Conservation (phyloP, 2,113 vertebrate species). For the Tiliqua scincoides region DNA sequence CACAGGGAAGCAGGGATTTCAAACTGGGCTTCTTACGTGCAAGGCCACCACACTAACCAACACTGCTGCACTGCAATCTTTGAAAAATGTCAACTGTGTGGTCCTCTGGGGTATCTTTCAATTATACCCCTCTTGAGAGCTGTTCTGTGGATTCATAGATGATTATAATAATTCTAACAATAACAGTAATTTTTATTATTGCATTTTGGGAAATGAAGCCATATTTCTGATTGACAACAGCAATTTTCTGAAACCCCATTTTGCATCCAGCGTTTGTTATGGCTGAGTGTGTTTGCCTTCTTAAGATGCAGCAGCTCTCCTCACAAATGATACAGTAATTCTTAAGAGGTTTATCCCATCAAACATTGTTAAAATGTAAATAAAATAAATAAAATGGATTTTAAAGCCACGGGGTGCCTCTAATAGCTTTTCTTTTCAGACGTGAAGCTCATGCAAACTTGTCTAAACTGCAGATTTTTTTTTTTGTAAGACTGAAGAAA, state of each 20-base stretch:
- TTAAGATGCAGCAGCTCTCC: constrained; percentile 60
- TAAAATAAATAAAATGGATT: constrained; percentile 74
- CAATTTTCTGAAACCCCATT: constrained; percentile 59
- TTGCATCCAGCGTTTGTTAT: constrained; percentile 52
- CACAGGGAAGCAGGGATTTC: not conserved
- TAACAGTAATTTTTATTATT: constrained; percentile 26
- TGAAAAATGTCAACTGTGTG: not conserved
- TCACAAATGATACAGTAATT: constrained; percentile 65
- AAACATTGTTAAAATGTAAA: constrained; percentile 75
- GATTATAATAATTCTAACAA: constrained; percentile 16
- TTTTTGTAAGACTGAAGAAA: constrained; percentile 35
- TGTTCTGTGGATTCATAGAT: not conserved
- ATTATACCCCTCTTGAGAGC: constrained; percentile 28
- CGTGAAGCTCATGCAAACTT: constrained; percentile 58
- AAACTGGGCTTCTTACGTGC: not conserved
- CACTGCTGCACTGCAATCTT: not conserved
- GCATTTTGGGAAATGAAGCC: constrained; percentile 32
- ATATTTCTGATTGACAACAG: constrained; percentile 53
- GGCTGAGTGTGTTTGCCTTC: constrained; percentile 51
- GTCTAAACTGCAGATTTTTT: constrained; percentile 51
- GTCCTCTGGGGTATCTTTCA: not conserved
- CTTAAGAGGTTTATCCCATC: constrained; percentile 68
- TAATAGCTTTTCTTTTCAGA: constrained; percentile 69
- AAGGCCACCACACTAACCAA: not conserved
- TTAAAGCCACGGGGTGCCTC: constrained; percentile 58